These are phyloP conservation scores for Falcunculus frontatus DNA, from an alignment of 2,113 vertebrate species.

Conservation along the genomic window DNA sequence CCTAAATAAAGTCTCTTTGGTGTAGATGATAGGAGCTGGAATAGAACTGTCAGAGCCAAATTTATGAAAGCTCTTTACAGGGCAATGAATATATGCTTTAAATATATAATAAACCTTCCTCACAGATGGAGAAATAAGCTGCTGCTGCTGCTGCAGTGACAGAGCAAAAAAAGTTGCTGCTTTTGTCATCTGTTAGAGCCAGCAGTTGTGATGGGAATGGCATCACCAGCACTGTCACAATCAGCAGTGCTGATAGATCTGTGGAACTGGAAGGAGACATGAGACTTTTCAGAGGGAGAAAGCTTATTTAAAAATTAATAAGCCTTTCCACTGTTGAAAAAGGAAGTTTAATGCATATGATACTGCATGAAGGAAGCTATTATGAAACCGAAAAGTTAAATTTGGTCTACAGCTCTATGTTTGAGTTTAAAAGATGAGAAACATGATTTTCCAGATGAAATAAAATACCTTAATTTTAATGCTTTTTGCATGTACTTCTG, in stretches of 20 bases:
- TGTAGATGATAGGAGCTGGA: slow-evolving; percentile 32
- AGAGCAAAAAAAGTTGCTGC: slow-evolving; percentile 2
- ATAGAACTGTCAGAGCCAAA: slow-evolving; percentile 32
- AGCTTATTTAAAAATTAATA: slow-evolving; percentile 13
- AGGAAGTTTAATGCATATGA: background rate
- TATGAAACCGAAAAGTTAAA: background rate
- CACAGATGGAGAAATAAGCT: background rate
- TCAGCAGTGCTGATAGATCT: background rate
- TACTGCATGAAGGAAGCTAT: background rate
- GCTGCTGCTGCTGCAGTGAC: background rate
- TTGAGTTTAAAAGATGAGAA: background rate
- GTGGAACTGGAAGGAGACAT: background rate
- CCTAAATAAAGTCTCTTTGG: slow-evolving; percentile 42
- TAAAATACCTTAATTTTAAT: background rate
- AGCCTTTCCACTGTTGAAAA: background rate
- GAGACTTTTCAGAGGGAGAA: background rate
- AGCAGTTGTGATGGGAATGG: background rate
- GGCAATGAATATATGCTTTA: slow-evolving; percentile 18
- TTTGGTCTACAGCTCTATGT: background rate
- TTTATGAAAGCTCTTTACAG: slow-evolving; percentile 44
- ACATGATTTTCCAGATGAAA: background rate
- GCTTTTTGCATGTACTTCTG: background rate
- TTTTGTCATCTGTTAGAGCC: slow-evolving; percentile 14
- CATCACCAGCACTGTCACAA: background rate
- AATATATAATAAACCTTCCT: slow-evolving; percentile 47